phyloP scores from a whole-genome alignment of 2,888 invertebrate species.

The Sericinus montela region DNA sequence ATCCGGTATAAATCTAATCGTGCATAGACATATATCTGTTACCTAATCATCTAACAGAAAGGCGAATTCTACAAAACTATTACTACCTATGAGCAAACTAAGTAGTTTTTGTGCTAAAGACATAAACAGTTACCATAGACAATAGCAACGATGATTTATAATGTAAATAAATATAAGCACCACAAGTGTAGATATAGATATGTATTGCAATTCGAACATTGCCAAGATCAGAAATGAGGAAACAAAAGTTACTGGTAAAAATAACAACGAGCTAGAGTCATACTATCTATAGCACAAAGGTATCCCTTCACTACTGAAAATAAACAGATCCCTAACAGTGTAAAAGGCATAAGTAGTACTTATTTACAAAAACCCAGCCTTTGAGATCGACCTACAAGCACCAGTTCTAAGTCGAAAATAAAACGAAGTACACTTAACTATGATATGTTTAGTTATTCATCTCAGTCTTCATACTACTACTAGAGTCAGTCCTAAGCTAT shows the following conservation, averaged over 20 bases:
- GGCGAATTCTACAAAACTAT: slow-evolving; percentile 52
- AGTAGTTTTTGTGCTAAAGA: slow-evolving; percentile 33
- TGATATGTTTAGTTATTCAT: slow-evolving; percentile 73
- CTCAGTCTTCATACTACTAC: slow-evolving; percentile 77
- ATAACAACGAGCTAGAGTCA: neutral
- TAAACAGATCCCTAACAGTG: slow-evolving; percentile 55
- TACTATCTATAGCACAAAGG: slow-evolving; percentile 32
- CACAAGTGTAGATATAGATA: slow-evolving; percentile 1
- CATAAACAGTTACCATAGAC: slow-evolving; percentile 12
- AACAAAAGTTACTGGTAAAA: neutral
- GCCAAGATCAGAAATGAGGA: neutral
- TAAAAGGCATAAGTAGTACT: slow-evolving; percentile 70
- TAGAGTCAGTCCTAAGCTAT: slow-evolving; percentile 76
- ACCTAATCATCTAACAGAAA: slow-evolving; percentile 62
- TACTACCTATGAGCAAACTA: slow-evolving; percentile 23
- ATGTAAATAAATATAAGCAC: slow-evolving; percentile 6
- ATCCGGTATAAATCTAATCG: slow-evolving; percentile 38
- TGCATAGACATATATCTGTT: slow-evolving; percentile 62
- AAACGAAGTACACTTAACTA: slow-evolving; percentile 68
- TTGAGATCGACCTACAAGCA: slow-evolving; percentile 78
- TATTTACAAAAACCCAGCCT: slow-evolving; percentile 78
- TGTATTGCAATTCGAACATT: neutral
- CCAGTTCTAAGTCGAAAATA: slow-evolving; percentile 77
- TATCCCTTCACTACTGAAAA: slow-evolving; percentile 29
- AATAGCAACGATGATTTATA: slow-evolving; percentile 2